Percentiles rank a stretch among this genome's conserved stretches.
Conservation (phyloP, 2,888 invertebrate species). For the Drosophila tanythrix region DNA sequence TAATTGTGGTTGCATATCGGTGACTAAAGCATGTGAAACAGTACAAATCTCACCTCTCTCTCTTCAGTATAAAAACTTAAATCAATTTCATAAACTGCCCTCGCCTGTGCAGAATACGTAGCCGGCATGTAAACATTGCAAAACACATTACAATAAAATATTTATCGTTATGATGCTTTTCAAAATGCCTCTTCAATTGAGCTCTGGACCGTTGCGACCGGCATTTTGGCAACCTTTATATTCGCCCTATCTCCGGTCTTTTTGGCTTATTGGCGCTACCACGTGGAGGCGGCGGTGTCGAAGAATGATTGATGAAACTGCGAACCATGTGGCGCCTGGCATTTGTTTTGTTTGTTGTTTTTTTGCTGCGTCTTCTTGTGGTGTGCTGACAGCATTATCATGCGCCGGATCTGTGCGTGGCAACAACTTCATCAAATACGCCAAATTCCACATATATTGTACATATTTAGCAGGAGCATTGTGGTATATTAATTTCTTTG, state of each 20-base stretch:
- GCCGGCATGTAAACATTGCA: slow-evolving; percentile 72
- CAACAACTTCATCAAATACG: slow-evolving; percentile 57
- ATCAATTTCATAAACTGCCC: slow-evolving; percentile 11
- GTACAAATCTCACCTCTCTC: background rate
- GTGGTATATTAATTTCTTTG: slow-evolving; percentile 43
- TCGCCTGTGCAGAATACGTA: slow-evolving; percentile 49
- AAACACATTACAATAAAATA: slow-evolving; percentile 81
- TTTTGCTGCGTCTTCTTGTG: background rate
- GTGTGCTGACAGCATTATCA: slow-evolving; percentile 63
- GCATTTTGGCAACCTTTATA: slow-evolving; percentile 42
- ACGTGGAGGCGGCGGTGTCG: slow-evolving; percentile 25
- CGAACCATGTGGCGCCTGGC: slow-evolving; percentile 14
- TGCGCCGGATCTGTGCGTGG: slow-evolving; percentile 23
- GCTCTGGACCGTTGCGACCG: slow-evolving; percentile 48
- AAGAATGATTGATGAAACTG: slow-evolving; percentile 70
- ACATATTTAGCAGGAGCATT: background rate
- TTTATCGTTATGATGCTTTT: slow-evolving; percentile 82
- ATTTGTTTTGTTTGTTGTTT: background rate
- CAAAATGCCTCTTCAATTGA: slow-evolving; percentile 82
- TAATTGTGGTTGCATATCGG: background rate
- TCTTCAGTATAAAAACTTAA: background rate
- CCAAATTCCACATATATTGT: slow-evolving; percentile 32
- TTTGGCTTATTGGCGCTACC: slow-evolving; percentile 40
- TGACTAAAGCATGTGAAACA: background rate
- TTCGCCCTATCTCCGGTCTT: background rate